phyloP scores from a whole-genome alignment of 2,888 invertebrate genomes.

The Scaptodrosophila latifasciaeformis region DNA sequence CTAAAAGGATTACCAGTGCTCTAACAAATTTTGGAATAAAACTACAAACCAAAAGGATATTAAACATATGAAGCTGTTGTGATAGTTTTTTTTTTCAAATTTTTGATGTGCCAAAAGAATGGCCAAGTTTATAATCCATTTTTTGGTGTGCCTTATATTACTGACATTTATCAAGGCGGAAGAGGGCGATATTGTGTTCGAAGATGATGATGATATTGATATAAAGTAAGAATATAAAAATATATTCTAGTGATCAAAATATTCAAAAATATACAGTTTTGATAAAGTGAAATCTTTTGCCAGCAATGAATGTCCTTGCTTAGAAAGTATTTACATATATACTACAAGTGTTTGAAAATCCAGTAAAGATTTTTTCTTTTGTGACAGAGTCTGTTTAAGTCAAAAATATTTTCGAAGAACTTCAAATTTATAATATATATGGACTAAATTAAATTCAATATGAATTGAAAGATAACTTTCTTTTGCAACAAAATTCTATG shows the following conservation, averaged over 20 bases:
- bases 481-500: too few relatives aligned
- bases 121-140: constrained; percentile 9
- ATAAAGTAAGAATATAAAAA: constrained; percentile 56
- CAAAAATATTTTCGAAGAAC: not conserved
- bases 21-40: not conserved
- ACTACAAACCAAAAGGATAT: constrained; percentile 17
- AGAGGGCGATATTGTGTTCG: constrained; percentile 50
- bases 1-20: not conserved
- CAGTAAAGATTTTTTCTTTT: not conserved
- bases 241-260: too few relatives aligned
- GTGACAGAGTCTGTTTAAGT: not conserved
- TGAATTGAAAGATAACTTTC: too few relatives aligned
- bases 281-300: not conserved
- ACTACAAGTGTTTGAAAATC: not conserved
- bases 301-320: not conserved
- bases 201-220: constrained; percentile 42
- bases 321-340: not conserved
- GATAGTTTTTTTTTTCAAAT: not conserved
- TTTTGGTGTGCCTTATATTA: constrained; percentile 31
- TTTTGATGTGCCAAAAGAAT: not conserved
- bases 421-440: not conserved
- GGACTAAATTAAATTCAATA: not conserved
- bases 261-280: not conserved
- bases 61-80: not conserved
- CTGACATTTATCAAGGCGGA: constrained; percentile 33